Evolutionary conservation across 2,113 vertebrate species (phyloP), one percentile per base, ranked within the genome.

Genomic region (Calyptomena viridis): DNA sequence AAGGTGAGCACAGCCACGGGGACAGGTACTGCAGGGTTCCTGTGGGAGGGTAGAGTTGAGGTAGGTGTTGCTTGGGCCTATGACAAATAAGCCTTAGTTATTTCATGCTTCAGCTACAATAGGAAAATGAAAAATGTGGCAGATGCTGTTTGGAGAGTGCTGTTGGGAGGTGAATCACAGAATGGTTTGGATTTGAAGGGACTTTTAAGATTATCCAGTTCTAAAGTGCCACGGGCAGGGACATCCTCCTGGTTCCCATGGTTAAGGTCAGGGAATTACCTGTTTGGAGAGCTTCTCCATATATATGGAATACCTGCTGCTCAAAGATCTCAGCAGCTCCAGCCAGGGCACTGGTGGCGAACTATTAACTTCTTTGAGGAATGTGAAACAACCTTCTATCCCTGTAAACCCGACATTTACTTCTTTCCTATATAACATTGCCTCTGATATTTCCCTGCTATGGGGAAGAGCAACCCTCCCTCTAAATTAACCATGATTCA

Each of bases 401-500:
- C 2, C 16, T 0, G 0, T 59, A 35, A 49, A 18, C 11, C 2
- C 4, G 40, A n/a, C 7, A 73, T 68, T 49, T 3, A 12, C 28
- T 35, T 52, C 14, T 18, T 37, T 66, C 6, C 22, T 35, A 5
- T 2, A 6, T n/a, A 42, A 25, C 28, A 2, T 3, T 42, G 37
- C 7, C 31, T 42, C n/a, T 25, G 14, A 76, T 31, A 13, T 69
- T 30, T 66, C 23, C 40, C 6, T 46, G 46, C 46, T 20, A 1
- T 8, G 11, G 11, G 12, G 30, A 40, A 33, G 31, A 18, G 15
- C 5, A 25, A 18, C 14, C 58, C 9, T 40, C 20, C 12, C 15
- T 39, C 28, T 56, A 33, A 88, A n/a, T 8, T 11, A 27, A 39
- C 22, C 2, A 1, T 20, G 64, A 75, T 23, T 9, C 14, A 53